A percentile compares a stretch with the other conserved stretches of the same genome.
These are phyloP conservation scores for Drosophila kepulauana DNA, from an alignment of 1,140 invertebrate genomes.

Conservation along the genomic window DNA sequence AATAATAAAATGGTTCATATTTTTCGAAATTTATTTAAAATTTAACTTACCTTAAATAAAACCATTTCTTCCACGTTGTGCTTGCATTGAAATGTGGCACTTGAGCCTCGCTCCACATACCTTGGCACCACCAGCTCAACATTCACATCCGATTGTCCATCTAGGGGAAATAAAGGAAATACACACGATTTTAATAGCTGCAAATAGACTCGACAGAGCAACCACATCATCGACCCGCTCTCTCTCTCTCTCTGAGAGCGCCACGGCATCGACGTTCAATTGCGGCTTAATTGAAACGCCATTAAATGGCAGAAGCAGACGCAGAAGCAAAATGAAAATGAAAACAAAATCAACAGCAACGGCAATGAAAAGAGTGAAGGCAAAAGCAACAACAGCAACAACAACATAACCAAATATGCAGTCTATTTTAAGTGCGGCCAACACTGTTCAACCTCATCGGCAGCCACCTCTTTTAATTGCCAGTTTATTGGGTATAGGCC, in stretches of 20 bases:
- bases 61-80: conserved; percentile 88
- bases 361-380: background rate
- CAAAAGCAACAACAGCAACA: background rate
- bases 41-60: conserved; percentile 87
- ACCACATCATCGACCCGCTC: background rate
- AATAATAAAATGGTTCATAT: too few relatives aligned
- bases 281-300: conserved; percentile 73
- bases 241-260: background rate
- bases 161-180: conserved; percentile 46
- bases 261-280: conserved; percentile 32
- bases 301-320: conserved; percentile 46
- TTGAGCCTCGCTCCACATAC: conserved; percentile 82
- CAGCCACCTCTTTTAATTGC: conserved; percentile 34
- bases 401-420: conserved; percentile 42
- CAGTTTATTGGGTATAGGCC: conserved; percentile 42
- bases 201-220: conserved; percentile 14
- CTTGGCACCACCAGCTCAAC: conserved; percentile 80
- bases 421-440: conserved; percentile 48
- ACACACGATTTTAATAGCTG: conserved; percentile 29
- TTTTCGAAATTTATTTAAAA: too few relatives aligned
- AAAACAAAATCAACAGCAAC: conserved; percentile 10
- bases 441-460: background rate
- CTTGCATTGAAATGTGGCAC: conserved; percentile 87
- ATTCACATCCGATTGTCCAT: conserved; percentile 84
- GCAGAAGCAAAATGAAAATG: conserved; percentile 12